These are phyloP conservation scores for Esox lucius DNA, from an alignment of 2,797 vertebrate genomes.

Conservation along the genomic window DNA sequence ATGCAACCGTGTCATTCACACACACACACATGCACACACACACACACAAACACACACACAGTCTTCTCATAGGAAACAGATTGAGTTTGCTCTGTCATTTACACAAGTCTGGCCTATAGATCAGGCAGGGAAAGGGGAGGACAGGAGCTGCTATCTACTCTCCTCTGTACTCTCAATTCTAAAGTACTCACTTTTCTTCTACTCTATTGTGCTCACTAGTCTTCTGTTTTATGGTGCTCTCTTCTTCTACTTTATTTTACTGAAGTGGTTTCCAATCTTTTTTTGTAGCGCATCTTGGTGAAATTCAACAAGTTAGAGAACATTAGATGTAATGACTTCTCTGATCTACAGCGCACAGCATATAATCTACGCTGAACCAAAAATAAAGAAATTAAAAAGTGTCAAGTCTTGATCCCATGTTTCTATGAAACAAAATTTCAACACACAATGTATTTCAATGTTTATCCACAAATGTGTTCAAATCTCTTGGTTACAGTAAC, in stretches of 20 bases:
- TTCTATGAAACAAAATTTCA: too few species aligned
- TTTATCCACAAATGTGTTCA: too few species aligned
- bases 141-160: background rate
- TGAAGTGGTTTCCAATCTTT: background rate
- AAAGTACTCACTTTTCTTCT: background rate
- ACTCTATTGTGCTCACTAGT: background rate
- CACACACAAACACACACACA: background rate
- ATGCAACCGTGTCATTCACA: too few species aligned
- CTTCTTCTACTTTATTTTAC: background rate
- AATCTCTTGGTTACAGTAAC: too few species aligned
- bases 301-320: too few species aligned
- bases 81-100: conserved; percentile 5
- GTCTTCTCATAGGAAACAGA: background rate
- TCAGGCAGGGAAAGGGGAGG: background rate
- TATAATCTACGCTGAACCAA: too few species aligned
- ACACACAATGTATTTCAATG: too few species aligned
- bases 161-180: background rate
- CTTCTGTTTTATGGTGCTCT: background rate
- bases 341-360: too few species aligned
- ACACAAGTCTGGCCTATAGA: background rate
- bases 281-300: too few species aligned
- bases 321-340: too few species aligned
- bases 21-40: background rate
- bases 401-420: too few species aligned
- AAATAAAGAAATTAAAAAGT: too few species aligned